Evolutionary conservation across 2,888 invertebrate species (phyloP), one percentile per base, ranked within the genome.

Genomic region (Pachliopta kotzebuea): DNA sequence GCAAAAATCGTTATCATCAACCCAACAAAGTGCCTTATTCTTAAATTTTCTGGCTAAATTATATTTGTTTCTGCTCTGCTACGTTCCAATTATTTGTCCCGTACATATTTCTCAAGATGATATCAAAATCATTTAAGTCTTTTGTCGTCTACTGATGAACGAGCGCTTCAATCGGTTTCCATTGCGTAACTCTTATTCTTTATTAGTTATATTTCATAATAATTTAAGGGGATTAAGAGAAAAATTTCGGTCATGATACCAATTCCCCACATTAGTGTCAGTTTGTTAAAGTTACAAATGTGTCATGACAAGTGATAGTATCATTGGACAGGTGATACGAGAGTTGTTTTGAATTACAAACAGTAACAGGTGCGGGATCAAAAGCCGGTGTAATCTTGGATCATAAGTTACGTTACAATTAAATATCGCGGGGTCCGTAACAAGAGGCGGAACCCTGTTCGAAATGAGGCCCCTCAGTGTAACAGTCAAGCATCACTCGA

Each of bases 401-500:
- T 68, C 69, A 68, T 70, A 72, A 69, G 71, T 69, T 63, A 70
- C 67, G 71, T 70, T 69, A 63, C 60, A 65, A 58, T 65, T 59
- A 67, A 70, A 71, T 71, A 74, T 68, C 69, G 68, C 68, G 67
- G 70, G 67, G 56, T 54, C 24, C 62, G 26, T 53, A 68, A 70
- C 68, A 65, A 66, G 71, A 72, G 70, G 68, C 52, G 69, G 68
- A 57, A 63, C 60, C 66, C 67, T 61, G 63, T 64, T 65, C 70
- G 72, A 63, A 4, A 14, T 4, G 14, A 2, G 14, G 14, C 64
- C 65, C 71, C 70, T 62, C 68, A 59, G 56, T 68, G 69, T 71
- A 71, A 70, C 72, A 78, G 76, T 76, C 73, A 76, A 76, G 76
- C 74, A 68, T 68, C 70, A 74, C 76, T 77, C 70, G 73, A 70